Base-by-base conservation (phyloP, 2,113 vertebrate genomes). In the Apistogramma diplotaenia region DNA sequence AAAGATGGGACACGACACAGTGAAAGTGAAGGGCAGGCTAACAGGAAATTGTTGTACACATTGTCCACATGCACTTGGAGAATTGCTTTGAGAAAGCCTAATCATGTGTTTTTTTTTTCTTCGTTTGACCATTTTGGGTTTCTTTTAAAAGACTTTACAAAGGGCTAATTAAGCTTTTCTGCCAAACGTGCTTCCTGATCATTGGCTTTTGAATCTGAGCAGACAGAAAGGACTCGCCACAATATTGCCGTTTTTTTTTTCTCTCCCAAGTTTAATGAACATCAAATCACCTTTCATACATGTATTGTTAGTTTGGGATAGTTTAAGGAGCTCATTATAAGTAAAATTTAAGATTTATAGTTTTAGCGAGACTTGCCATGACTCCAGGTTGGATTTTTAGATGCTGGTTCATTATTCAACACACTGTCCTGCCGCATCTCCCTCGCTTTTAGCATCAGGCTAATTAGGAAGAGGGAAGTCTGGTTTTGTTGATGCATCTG, bases 391-490 rank as follows among this genome's bases (percentile, higher is more conserved):
- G 81, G 76, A 51, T 78, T 84, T 76, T 86, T 82, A 71, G 55
- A 87, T 65, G 75, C 21, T n/a, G 29, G 40, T 51, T 74, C 57
- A 73, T 82, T 79, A 65, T 86, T 81, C 35, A 31, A 21, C 54
- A 70, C 29, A 53, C 43, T 74, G 82, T 74, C 80, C 65, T 61
- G 56, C 84, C 61, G 74, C 3, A 37, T 76, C 61, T 82, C 37
- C 54, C 57, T 83, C 65, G 73, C 61, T 27, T 81, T 76, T 71
- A 81, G 74, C 72, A 59, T 70, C 33, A 56, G 58, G 23, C 73
- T 86, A 78, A 89, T 86, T 89, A 77, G 35, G 31, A 79, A 49
- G 59, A 82, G 78, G 59, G 46, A 78, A 82, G 40, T 62, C 56
- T 79, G 60, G 54, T 21, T 88, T 65, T 85, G 74, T 78, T 79